Percentiles rank a stretch among this genome's conserved stretches.
These are phyloP conservation scores for Zoanthus sociatus DNA, from an alignment of 92 coral and sea anemone species.

Conservation along the genomic window DNA sequence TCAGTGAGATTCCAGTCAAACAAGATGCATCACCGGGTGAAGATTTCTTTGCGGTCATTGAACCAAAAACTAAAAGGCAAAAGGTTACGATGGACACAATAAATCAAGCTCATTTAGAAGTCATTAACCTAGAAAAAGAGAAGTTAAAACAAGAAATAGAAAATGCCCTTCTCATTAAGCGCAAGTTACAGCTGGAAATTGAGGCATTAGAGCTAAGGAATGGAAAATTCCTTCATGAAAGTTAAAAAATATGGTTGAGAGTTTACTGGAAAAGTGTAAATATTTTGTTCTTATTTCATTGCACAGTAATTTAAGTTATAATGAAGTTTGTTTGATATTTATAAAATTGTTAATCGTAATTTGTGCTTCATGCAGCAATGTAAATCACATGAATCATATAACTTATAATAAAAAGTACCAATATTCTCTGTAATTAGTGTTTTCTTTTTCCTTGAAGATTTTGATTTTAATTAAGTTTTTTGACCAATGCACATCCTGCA, in stretches of 20 bases:
- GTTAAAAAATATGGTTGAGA: not conserved
- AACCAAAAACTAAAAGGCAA: not conserved
- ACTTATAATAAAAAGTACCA: too few relatives aligned
- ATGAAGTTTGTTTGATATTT: too few relatives aligned
- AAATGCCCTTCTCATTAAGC: not conserved
- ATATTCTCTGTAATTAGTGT: too few relatives aligned
- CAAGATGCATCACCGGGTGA: not conserved
- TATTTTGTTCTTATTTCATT: not conserved
- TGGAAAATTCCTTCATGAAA: constrained; percentile 25
- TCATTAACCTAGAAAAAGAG: not conserved
- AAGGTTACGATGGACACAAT: not conserved
- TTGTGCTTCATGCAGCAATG: too few relatives aligned
- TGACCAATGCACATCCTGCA: too few relatives aligned
- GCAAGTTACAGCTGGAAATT: constrained; percentile 15
- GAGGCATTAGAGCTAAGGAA: constrained; percentile 25
- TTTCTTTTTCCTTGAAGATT: too few relatives aligned
- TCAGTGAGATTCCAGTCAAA: not conserved
- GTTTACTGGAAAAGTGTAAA: not conserved
- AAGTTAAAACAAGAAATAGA: not conserved
- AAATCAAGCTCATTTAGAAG: not conserved
- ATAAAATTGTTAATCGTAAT: too few relatives aligned
- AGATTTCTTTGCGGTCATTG: not conserved
- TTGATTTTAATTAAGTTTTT: too few relatives aligned
- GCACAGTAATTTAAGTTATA: not conserved
- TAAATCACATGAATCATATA: too few relatives aligned